phyloP scores from a whole-genome alignment of 2,888 invertebrate species.

The Cybosia mesomella region DNA sequence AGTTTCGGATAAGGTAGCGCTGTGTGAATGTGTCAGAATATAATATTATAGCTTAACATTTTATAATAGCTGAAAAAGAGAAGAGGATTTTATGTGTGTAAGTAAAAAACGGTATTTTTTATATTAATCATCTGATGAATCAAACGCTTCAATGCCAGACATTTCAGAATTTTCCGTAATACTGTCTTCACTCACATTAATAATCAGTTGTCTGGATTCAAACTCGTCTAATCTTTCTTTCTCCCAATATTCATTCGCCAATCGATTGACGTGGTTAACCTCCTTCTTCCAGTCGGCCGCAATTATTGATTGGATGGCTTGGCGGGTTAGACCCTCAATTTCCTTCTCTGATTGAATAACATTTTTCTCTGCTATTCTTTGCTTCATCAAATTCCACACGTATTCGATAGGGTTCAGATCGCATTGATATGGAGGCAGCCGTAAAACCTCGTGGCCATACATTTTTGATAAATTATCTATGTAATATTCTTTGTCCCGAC shows the following conservation, averaged over 20 bases:
- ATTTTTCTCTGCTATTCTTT: constrained; percentile 6
- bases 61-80: too few relatives aligned
- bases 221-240: not conserved
- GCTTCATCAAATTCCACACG: too few relatives aligned
- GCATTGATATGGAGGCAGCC: not conserved
- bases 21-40: too few relatives aligned
- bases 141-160: too few relatives aligned
- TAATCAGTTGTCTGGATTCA: not conserved
- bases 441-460: constrained; percentile 5
- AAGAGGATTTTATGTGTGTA: too few relatives aligned
- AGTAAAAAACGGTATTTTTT: too few relatives aligned
- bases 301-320: not conserved
- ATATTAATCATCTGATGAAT: too few relatives aligned
- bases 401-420: not conserved
- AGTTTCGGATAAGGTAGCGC: too few relatives aligned
- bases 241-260: constrained; percentile 6
- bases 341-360: not conserved
- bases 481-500: constrained; percentile 1
- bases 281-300: constrained; percentile 5
- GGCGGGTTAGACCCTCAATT: constrained; percentile 3
- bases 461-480: not conserved
- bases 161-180: too few relatives aligned
- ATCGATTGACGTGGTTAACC: constrained; percentile 1
- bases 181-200: not conserved
- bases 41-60: too few relatives aligned